Evolutionary conservation across 2,113 vertebrate species (phyloP).

Genomic region (Catagonus wagneri): DNA sequence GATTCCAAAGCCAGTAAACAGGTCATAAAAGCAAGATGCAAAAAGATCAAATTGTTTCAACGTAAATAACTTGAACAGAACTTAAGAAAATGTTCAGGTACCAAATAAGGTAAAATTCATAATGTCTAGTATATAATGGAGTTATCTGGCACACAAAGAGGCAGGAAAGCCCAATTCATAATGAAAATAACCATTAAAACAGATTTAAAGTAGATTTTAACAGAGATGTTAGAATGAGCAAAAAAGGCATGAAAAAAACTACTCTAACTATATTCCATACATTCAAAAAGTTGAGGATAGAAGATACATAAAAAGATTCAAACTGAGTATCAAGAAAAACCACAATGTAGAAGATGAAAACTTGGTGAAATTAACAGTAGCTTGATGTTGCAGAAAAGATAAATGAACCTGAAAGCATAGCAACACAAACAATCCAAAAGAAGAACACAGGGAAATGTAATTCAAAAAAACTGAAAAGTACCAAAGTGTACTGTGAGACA

Average conservation of each 20-base stretch:
- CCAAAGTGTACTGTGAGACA: not conserved
- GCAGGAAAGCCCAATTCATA: conserved; percentile 5
- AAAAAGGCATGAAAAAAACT: not conserved
- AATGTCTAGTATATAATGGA: not conserved
- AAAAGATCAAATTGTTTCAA: not conserved
- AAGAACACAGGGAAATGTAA: not conserved
- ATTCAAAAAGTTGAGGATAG: not conserved
- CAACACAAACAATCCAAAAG: not conserved
- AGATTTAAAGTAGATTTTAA: conserved; percentile 30
- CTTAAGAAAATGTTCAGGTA: not conserved
- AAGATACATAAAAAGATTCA: not conserved
- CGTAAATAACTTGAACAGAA: not conserved
- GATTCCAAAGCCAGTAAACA: not conserved
- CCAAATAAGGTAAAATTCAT: not conserved
- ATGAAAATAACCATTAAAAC: not conserved
- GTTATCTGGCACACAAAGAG: not conserved
- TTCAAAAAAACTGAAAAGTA: not conserved
- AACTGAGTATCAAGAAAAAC: not conserved
- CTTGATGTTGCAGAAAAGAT: not conserved
- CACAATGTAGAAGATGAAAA: not conserved
- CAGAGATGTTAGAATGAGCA: not conserved
- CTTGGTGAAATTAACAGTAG: not conserved
- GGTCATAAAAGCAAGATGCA: not conserved
- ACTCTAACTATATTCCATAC: not conserved
- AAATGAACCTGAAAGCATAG: not conserved